Conservation (phyloP, 2,888 invertebrate genomes). For the Hirudinaria manillensis region DNA sequence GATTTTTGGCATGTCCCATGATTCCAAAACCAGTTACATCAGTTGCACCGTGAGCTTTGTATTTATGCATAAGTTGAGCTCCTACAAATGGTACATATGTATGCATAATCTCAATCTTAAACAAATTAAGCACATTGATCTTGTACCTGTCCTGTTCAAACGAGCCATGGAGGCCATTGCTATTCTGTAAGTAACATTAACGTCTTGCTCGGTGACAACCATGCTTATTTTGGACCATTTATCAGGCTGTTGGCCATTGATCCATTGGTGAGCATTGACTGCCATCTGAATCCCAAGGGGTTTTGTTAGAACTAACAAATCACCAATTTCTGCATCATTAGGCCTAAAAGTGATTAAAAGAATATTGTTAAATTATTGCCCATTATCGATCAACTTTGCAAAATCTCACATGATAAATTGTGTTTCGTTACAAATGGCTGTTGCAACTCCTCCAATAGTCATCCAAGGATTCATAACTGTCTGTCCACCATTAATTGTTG, state of each 20-base stretch:
- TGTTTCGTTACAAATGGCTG: conserved; percentile 62
- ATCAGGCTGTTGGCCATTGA: conserved; percentile 63
- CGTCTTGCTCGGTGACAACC: conserved; percentile 66
- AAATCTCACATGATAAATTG: conserved; percentile 66
- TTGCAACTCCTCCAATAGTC: conserved; percentile 71
- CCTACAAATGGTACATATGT: conserved; percentile 57
- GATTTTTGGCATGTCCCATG: conserved; percentile 72
- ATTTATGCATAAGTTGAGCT: conserved; percentile 73
- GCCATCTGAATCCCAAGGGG: conserved; percentile 74
- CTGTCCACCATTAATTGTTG: conserved; percentile 62
- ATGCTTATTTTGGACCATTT: conserved; percentile 67
- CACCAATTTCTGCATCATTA: conserved; percentile 68
- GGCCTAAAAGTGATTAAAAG: conserved; percentile 52
- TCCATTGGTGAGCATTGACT: conserved; percentile 73
- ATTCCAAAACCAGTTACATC: conserved; percentile 78
- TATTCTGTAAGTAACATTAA: conserved; percentile 65
- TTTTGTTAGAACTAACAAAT: conserved; percentile 73
- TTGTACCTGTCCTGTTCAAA: conserved; percentile 65
- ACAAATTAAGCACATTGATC: conserved; percentile 10
- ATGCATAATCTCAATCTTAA: background rate
- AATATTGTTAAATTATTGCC: background rate
- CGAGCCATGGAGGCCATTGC: conserved; percentile 73
- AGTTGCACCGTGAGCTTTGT: conserved; percentile 73
- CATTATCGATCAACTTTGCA: background rate
- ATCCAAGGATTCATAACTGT: conserved; percentile 77